Percentiles rank a stretch among this genome's conserved stretches.
These are phyloP conservation scores for Lathronympha strigana DNA, from an alignment of 2,888 invertebrate species.

Conservation along the genomic window DNA sequence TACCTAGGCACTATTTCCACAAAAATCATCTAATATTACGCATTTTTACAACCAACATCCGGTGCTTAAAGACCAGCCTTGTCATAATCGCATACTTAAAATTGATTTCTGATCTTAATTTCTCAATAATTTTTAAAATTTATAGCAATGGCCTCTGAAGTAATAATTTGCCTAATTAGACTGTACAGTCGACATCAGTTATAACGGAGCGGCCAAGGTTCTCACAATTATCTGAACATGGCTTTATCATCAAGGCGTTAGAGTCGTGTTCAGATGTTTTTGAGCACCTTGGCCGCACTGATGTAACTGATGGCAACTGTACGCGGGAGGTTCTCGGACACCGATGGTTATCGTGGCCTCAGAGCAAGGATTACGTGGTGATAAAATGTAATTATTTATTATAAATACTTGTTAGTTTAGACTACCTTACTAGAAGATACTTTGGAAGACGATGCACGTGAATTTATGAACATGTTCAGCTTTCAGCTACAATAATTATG, in stretches of 20 bases:
- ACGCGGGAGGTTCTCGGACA: conserved; percentile 61
- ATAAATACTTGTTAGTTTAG: conserved; percentile 46
- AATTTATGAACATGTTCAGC: not conserved
- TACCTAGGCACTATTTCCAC: conserved; percentile 17
- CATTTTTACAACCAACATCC: conserved; percentile 44
- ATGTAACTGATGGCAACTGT: too few relatives aligned
- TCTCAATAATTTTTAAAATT: conserved; percentile 51
- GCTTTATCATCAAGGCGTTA: too few relatives aligned
- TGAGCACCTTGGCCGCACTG: too few relatives aligned
- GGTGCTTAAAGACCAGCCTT: conserved; percentile 48
- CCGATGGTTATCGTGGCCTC: conserved; percentile 65
- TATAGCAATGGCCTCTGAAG: conserved; percentile 47
- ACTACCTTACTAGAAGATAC: conserved; percentile 7
- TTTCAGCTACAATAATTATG: too few relatives aligned
- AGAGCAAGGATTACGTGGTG: conserved; percentile 58
- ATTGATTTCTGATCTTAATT: conserved; percentile 42
- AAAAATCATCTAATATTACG: conserved; percentile 40
- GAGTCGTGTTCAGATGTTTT: too few relatives aligned
- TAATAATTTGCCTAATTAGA: conserved; percentile 49
- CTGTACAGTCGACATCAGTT: conserved; percentile 43
- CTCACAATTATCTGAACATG: too few relatives aligned
- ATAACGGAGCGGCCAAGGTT: too few relatives aligned
- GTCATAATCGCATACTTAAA: conserved; percentile 46
- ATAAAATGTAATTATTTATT: conserved; percentile 56
- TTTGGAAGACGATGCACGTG: not conserved